These are phyloP conservation scores for Stomatorhinus ivindoensis DNA, from an alignment of 2,113 vertebrate species.

Conservation along the genomic window DNA sequence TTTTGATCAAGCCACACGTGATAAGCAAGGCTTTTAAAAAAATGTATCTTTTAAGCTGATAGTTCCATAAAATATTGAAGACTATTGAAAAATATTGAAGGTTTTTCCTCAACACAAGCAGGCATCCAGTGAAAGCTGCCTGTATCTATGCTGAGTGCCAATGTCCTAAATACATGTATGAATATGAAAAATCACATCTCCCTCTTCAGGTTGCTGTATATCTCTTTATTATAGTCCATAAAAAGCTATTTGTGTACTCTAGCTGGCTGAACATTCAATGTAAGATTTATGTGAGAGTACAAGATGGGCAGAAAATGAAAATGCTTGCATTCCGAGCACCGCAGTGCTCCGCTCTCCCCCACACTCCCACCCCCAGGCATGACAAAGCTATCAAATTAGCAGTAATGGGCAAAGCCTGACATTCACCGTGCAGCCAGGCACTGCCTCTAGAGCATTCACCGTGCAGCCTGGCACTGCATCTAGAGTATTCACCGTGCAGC, in stretches of 20 bases:
- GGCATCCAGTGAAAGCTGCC: not conserved
- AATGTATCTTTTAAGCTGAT: not conserved
- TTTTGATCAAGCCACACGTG: not conserved
- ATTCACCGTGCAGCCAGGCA: not conserved
- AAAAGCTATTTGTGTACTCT: not conserved
- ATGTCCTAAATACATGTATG: not conserved
- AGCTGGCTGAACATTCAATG: not conserved
- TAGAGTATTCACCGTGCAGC: not conserved
- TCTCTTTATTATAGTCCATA: not conserved
- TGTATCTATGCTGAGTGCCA: not conserved
- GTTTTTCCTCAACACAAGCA: not conserved
- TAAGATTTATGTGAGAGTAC: not conserved
- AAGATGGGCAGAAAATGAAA: not conserved
- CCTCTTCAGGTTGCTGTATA: not conserved
- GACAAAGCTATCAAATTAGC: constrained; percentile 16
- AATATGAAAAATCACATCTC: not conserved
- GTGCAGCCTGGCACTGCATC: not conserved
- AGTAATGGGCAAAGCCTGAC: not conserved
- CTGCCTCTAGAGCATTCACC: not conserved
- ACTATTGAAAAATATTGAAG: not conserved
- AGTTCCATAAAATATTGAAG: not conserved
- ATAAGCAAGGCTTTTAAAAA: not conserved
- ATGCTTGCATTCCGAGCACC: not conserved
- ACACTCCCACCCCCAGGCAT: not conserved
- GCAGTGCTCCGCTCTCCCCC: not conserved